phyloP scores from a whole-genome alignment of 2,113 vertebrate species.

The Lamprologus callipterus region DNA sequence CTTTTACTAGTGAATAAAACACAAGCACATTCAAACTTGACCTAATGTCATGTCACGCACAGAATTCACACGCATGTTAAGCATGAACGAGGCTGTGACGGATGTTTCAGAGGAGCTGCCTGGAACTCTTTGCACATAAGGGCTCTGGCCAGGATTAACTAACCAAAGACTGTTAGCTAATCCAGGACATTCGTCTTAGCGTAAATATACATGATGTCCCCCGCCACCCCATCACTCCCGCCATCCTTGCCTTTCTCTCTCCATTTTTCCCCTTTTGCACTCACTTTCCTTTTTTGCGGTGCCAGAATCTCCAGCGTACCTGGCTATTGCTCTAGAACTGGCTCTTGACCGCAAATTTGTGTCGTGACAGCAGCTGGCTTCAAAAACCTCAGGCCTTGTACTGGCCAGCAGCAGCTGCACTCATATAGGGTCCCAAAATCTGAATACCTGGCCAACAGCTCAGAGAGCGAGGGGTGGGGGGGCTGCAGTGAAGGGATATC shows the following conservation, averaged over 20 bases:
- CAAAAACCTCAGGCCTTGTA: neutral
- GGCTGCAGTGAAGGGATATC: neutral
- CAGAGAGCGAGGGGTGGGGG: neutral
- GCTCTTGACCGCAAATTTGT: constrained; percentile 53
- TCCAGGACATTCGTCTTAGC: constrained; percentile 13
- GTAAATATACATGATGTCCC: constrained; percentile 6
- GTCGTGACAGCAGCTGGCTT: constrained; percentile 59
- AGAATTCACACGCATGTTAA: neutral
- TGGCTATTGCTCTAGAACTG: constrained; percentile 38
- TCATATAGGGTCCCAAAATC: constrained; percentile 30
- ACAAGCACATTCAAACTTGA: neutral
- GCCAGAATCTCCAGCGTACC: constrained; percentile 50
- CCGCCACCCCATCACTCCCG: neutral
- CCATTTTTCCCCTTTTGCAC: neutral
- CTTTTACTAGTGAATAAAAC: neutral
- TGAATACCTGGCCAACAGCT: constrained; percentile 48
- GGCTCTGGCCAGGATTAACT: neutral
- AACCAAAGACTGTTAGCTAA: neutral
- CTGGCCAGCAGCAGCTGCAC: constrained; percentile 46
- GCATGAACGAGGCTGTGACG: neutral
- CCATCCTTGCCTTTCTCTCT: neutral
- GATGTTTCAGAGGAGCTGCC: neutral
- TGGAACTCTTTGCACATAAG: neutral
- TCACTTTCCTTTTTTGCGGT: constrained; percentile 10
- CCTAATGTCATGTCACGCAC: neutral